Percentiles rank a stretch among this genome's conserved stretches.
These are phyloP conservation scores for Semaprochilodus insignis DNA, from an alignment of 2,797 vertebrate genomes.

Conservation along the genomic window DNA sequence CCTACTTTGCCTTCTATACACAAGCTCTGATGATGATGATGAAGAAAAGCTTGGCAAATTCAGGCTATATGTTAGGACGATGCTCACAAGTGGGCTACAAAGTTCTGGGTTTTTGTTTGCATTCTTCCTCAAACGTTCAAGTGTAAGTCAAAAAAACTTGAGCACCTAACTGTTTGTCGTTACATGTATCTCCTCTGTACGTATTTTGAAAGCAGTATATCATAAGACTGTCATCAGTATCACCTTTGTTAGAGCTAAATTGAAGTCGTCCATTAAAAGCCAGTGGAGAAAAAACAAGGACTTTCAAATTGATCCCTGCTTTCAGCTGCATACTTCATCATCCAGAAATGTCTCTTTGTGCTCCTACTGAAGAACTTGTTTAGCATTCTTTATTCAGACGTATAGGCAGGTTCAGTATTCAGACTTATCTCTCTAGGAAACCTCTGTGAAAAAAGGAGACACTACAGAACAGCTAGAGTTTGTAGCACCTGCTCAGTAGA, in stretches of 20 bases:
- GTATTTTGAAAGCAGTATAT: not conserved
- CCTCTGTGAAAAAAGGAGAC: conserved; percentile 17
- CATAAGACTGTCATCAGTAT: conserved; percentile 1
- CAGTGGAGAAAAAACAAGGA: not conserved
- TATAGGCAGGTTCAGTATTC: conserved; percentile 32
- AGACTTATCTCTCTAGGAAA: not conserved
- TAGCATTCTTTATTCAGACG: not conserved
- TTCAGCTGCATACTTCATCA: conserved; percentile 20
- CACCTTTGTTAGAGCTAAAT: not conserved
- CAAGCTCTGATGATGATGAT: not conserved
- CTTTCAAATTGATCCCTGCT: not conserved
- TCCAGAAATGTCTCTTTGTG: not conserved
- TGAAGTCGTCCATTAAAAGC: not conserved
- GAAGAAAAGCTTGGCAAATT: not conserved
- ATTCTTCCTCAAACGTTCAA: conserved; percentile 6
- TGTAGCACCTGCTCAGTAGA: conserved; percentile 15
- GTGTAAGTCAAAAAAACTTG: not conserved
- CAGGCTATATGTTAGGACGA: not conserved
- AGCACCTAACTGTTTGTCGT: not conserved
- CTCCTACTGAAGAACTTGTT: conserved; percentile 6
- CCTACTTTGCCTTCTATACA: conserved; percentile 23
- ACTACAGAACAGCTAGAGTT: conserved; percentile 26
- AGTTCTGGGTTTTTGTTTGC: not conserved
- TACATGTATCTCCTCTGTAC: not conserved
- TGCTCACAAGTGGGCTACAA: conserved; percentile 4